phyloP scores from a whole-genome alignment of 2,888 invertebrate genomes.

The Dyspetes luteomarginatus region DNA sequence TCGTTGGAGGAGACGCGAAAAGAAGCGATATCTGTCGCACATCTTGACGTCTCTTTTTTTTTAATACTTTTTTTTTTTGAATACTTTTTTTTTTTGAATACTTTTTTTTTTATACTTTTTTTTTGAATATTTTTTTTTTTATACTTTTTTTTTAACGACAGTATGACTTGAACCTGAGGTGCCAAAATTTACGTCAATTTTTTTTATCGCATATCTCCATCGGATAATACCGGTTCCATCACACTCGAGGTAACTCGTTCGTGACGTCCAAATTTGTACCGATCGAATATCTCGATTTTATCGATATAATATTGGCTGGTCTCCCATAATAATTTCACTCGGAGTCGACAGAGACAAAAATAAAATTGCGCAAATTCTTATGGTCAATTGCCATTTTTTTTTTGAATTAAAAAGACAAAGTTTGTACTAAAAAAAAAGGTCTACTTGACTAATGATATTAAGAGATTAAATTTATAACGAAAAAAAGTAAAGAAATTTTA shows the following conservation, averaged over 20 bases:
- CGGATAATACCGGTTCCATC: conserved; percentile 37
- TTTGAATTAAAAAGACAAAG: neutral
- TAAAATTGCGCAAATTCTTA: too few species aligned
- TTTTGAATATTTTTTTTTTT: neutral
- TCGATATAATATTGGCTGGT: too few species aligned
- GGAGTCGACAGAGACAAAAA: too few species aligned
- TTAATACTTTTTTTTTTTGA: neutral
- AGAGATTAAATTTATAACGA: neutral
- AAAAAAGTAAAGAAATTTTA: neutral
- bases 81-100: neutral
- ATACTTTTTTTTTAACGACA: neutral
- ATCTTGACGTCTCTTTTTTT: neutral
- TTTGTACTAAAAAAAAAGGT: neutral
- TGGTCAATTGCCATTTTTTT: too few species aligned
- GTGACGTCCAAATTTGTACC: too few species aligned
- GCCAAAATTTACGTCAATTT: neutral
- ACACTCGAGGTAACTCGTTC: too few species aligned
- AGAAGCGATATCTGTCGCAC: neutral
- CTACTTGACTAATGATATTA: conserved; percentile 19
- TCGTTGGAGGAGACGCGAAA: neutral
- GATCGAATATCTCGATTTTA: too few species aligned
- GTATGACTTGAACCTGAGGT: neutral
- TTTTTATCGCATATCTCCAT: neutral
- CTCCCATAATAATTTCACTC: too few species aligned
- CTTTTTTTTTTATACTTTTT: neutral